phyloP scores from a whole-genome alignment of 2,888 invertebrate genomes.

The Leptinotarsa tumamoca region DNA sequence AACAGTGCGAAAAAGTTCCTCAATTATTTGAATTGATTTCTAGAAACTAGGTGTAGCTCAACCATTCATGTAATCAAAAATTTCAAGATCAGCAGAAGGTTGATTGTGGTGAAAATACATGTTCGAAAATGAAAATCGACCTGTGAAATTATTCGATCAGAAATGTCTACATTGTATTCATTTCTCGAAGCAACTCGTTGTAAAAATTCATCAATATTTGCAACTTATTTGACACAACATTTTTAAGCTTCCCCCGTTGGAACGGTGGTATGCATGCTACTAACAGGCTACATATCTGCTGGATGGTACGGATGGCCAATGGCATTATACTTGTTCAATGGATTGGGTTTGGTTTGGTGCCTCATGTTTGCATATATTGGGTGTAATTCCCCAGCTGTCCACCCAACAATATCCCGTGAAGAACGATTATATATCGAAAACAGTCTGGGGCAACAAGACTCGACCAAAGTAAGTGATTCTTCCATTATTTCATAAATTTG shows the following conservation, averaged over 20 bases:
- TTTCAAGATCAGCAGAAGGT: no score
- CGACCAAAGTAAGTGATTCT: neutral
- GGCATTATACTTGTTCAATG: slow-evolving; percentile 81
- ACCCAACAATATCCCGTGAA: slow-evolving; percentile 72
- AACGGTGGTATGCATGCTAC: slow-evolving; percentile 79
- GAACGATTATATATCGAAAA: slow-evolving; percentile 77
- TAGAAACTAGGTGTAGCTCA: no score
- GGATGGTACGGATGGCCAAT: slow-evolving; percentile 81
- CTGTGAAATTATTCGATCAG: no score
- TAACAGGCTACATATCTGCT: slow-evolving; percentile 79
- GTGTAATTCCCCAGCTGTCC: slow-evolving; percentile 74
- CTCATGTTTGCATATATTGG: slow-evolving; percentile 74
- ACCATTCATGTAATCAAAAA: no score
- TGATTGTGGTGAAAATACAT: no score
- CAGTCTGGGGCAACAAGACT: slow-evolving; percentile 66
- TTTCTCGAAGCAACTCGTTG: no score
- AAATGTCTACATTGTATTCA: no score
- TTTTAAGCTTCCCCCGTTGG: slow-evolving; percentile 71
- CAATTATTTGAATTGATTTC: no score
- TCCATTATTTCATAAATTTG: neutral
- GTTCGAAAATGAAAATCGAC: no score
- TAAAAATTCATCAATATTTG: no score
- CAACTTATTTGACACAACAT: neutral
- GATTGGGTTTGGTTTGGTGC: slow-evolving; percentile 73
- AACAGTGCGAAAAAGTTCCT: no score